Evolutionary conservation across 2,113 vertebrate species (phyloP), one percentile per base, ranked within the genome.

Genomic region (Sialia sialis): DNA sequence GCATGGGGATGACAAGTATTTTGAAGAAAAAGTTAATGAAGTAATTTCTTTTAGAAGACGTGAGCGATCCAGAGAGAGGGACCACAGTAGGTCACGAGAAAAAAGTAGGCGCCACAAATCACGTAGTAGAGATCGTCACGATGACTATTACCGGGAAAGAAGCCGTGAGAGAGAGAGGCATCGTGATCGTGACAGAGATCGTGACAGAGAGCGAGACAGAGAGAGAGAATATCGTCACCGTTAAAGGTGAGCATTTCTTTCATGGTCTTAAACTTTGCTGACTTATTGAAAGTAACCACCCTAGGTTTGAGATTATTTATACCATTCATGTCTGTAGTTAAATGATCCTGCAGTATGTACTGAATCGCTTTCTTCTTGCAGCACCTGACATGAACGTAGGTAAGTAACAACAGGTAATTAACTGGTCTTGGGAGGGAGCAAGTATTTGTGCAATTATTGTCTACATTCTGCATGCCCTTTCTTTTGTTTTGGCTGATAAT

Each of bases 91-190:
- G 92, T 99, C 99, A 90, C 98, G 99, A 96, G 99, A 99, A 97
- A 99, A 99, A 97, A 99, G 99, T 90, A 97, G 99, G 4, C 98
- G 99, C 19, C 99, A 99, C 98, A 99, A 99, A 96, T 99, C 99
- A 9, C 99, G 99, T 74, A 99, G 99, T 91, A 98, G 99, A 39
- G 99, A 99, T 94, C 98, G 99, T 7, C 99, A 99, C 2, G 99
- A 99, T 89, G 99, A 99, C 97, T 99, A 99, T 90, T 99, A 99
- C 86, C 98, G 99, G 85, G 99, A 99, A 95, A 98, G 99, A 85
- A 99, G 99, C 96, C 98, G 99, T 10, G 99, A 99, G 76, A 97
- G 99, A 10, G 99, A 99, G 97, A 98, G 99, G 70, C 99, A 99
- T 49, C 98, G 99, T 1, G 99, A 99, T 91, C 98, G 99, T 3